Percentiles rank a stretch among this genome's conserved stretches.
phyloP scores from a whole-genome alignment of 2,888 invertebrate genomes.

The Amphipoea oculea region DNA sequence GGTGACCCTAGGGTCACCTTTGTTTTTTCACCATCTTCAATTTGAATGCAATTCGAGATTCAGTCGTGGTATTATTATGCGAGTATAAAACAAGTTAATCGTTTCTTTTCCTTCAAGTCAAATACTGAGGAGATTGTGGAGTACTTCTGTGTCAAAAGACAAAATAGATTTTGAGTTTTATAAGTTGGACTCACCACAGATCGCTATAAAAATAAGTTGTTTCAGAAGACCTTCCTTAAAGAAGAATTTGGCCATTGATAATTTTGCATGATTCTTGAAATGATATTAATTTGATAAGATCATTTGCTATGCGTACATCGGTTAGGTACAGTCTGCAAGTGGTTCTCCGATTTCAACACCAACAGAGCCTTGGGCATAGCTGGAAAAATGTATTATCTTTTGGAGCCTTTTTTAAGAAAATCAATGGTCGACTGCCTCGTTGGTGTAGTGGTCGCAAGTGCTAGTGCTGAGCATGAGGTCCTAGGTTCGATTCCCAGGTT shows the following conservation, averaged over 20 bases:
- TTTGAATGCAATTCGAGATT: conserved; percentile 22
- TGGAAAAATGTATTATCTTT: not conserved
- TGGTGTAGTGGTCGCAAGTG: not conserved
- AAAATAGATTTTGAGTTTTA: not conserved
- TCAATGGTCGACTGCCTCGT: not conserved
- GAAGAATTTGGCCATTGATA: not conserved
- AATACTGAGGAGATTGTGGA: not conserved
- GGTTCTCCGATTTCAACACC: not conserved
- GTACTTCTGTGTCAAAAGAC: not conserved
- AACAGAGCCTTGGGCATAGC: too few relatives aligned
- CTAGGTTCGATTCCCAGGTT: not conserved
- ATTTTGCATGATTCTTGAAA: not conserved
- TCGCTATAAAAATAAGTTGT: not conserved
- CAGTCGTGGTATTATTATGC: not conserved
- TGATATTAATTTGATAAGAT: not conserved
- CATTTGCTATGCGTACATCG: not conserved
- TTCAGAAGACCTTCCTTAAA: not conserved
- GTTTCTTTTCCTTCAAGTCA: not conserved
- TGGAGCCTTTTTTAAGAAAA: not conserved
- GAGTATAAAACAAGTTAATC: not conserved
- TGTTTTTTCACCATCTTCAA: conserved; percentile 22
- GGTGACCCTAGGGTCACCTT: conserved; percentile 26
- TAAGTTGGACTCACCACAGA: not conserved
- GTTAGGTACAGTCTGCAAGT: not conserved
- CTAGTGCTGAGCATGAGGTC: not conserved